Conservation (phyloP, 2,888 invertebrate species). For the Euproctis similis region DNA sequence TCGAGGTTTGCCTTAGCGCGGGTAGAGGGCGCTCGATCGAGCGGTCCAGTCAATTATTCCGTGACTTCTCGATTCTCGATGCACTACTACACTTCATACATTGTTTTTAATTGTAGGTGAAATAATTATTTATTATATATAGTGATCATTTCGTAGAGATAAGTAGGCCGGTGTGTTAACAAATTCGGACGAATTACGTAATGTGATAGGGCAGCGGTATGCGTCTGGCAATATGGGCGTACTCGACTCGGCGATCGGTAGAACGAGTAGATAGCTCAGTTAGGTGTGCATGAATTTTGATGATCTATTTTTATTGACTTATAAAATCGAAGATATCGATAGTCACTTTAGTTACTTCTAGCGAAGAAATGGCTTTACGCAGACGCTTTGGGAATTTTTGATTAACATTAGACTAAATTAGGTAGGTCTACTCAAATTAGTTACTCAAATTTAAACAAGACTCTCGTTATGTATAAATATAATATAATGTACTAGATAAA, state of each 20-base stretch:
- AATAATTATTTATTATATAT: slow-evolving; percentile 72
- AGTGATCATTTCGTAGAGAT: slow-evolving; percentile 71
- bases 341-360: slow-evolving; percentile 40
- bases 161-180: slow-evolving; percentile 73
- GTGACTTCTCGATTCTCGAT: slow-evolving; percentile 48
- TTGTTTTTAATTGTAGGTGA: slow-evolving; percentile 69
- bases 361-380: slow-evolving; percentile 41
- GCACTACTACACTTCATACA: slow-evolving; percentile 63
- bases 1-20: slow-evolving; percentile 61
- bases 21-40: slow-evolving; percentile 36
- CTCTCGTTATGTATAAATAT: no score
- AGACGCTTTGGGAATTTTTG: slow-evolving; percentile 47
- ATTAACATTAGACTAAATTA: slow-evolving; percentile 41
- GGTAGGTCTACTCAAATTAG: slow-evolving; percentile 31
- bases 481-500: no score
- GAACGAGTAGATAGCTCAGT: slow-evolving; percentile 31
- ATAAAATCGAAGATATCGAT: slow-evolving; percentile 32
- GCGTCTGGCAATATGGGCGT: no score
- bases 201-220: slow-evolving; percentile 63
- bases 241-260: slow-evolving; percentile 45
- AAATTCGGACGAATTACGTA: slow-evolving; percentile 71
- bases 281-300: slow-evolving; percentile 43
- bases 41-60: slow-evolving; percentile 71
- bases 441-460: no score
- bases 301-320: no score